Base-by-base conservation (phyloP, 2,888 invertebrate genomes). In the Cataglyphis albicans region DNA sequence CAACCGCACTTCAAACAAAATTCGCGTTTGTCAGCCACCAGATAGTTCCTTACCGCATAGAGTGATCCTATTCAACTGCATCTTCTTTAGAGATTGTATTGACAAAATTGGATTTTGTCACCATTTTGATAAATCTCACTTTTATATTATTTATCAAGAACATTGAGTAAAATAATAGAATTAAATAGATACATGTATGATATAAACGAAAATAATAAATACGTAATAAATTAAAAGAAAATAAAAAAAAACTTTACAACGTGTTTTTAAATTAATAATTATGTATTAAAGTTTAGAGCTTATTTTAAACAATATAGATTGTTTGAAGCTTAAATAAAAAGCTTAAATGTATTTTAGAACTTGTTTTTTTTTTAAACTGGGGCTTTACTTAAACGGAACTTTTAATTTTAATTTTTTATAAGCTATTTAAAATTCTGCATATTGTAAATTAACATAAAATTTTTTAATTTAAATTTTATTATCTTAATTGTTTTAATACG, bases 1-100 rank as follows among this genome's bases (percentile, higher is more conserved):
- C 57, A 70, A 72, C 68, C 76, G 70, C 82, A 80, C 84, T 86
- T 87, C 82, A 84, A 88, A 88, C 82, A 86, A 84, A 84, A 70
- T 85, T 57, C 68, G 61, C 61, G 57, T 72, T 80, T 80, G 41
- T 72, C 59, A 59, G 35, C 78, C 44, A 35, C 78, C 25, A 35
- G 44, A 59, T 59, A 32, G 59, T 12, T 35, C 72, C 52, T 59
- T 44, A 29, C 70, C 44, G 57, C 32, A 44, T 80, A 72, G 18
- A 35, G 15, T 61, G 44, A 44, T 29, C 15, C 35, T 44, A 59
- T 44, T 21, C 52, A 44, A 70, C 21, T 59, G 32, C 10, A 1
- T 3, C 0, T 0, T 3, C n/a, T 38, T 25, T 15, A 18, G 10
- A n/a, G 3, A 72, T 3, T 35, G n/a, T 29, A 21, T 7, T 38